These are phyloP conservation scores for Latrodectus elegans DNA, from an alignment of 2,888 invertebrate species.

Conservation along the genomic window DNA sequence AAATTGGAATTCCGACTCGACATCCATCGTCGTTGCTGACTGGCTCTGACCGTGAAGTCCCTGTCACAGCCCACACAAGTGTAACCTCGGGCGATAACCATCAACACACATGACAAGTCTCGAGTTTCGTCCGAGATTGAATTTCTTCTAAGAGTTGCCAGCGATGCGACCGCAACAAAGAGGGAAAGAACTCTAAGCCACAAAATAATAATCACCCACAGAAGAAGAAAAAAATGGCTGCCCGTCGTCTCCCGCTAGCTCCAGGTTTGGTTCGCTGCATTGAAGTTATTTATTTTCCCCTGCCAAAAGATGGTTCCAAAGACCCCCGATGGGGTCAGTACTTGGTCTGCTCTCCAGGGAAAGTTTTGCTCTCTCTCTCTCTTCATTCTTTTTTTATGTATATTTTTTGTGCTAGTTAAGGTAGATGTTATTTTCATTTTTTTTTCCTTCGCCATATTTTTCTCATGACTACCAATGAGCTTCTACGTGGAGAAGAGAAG, in stretches of 20 bases:
- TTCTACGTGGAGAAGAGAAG: background rate
- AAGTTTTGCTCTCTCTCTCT: background rate
- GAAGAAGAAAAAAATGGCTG: background rate
- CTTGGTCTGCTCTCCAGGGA: constrained; percentile 4
- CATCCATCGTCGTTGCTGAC: constrained; percentile 11
- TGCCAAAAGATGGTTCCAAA: constrained; percentile 36
- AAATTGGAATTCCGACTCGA: constrained; percentile 32
- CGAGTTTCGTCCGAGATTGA: constrained; percentile 47
- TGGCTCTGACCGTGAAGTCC: constrained; percentile 27
- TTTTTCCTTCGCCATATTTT: background rate
- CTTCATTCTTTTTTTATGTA: background rate
- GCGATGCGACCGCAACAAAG: background rate
- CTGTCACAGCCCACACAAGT: constrained; percentile 49
- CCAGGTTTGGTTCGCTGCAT: background rate
- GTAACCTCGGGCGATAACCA: constrained; percentile 44
- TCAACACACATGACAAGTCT: constrained; percentile 40
- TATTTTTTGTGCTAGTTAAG: background rate
- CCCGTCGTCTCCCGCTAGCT: background rate
- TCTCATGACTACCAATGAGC: constrained; percentile 2
- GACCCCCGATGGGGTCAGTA: constrained; percentile 43
- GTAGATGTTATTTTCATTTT: background rate
- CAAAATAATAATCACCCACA: constrained; percentile 27
- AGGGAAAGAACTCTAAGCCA: background rate
- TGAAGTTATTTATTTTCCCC: constrained; percentile 54
- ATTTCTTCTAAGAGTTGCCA: constrained; percentile 28